Percentiles rank a stretch among this genome's conserved stretches.
Evolutionary conservation across 2,113 vertebrate species (phyloP).

Genomic region (Salvator merianae): DNA sequence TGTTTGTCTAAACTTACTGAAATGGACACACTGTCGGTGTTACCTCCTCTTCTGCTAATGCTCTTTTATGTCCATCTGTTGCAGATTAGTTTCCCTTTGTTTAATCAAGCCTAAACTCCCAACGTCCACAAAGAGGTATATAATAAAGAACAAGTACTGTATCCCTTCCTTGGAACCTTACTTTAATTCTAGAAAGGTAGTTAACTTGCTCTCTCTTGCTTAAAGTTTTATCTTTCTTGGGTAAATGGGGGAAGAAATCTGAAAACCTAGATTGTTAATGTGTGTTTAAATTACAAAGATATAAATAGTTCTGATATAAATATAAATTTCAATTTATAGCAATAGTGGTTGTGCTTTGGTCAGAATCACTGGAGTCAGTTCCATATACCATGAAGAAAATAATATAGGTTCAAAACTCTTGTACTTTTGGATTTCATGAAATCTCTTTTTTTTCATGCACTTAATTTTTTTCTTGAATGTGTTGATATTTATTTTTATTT

Average conservation of each 20-base stretch:
- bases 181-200: conserved; percentile 51
- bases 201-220: conserved; percentile 44
- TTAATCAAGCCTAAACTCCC: conserved; percentile 36
- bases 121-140: conserved; percentile 32
- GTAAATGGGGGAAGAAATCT: conserved; percentile 50
- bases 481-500: too few relatives aligned
- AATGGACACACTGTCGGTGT: background rate
- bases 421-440: background rate
- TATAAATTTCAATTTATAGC: conserved; percentile 5
- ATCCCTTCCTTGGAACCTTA: conserved; percentile 13
- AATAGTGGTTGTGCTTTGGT: background rate
- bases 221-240: background rate
- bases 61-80: conserved; percentile 32
- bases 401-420: background rate
- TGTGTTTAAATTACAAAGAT: background rate
- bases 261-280: background rate
- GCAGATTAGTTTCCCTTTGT: conserved; percentile 19
- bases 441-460: background rate
- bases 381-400: background rate
- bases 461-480: background rate
- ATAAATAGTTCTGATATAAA: background rate
- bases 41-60: background rate
- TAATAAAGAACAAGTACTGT: conserved; percentile 18
- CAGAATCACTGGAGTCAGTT: conserved; percentile 19
- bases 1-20: background rate